phyloP scores from a whole-genome alignment of 2,797 vertebrate species.

The Rhinoraja longicauda region DNA sequence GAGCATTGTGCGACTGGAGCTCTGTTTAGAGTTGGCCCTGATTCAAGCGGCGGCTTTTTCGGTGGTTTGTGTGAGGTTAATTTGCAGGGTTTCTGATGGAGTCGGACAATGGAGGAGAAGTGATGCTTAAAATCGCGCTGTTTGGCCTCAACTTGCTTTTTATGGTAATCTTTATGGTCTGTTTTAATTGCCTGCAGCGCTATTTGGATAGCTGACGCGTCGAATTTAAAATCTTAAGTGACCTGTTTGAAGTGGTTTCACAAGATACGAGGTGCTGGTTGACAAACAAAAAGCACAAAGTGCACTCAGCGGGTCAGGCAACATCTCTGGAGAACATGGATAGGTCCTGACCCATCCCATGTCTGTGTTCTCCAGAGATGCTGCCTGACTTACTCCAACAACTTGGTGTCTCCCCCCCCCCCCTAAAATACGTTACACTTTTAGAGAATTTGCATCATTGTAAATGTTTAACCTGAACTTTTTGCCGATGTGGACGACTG shows the following conservation, averaged over 20 bases:
- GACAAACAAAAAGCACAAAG: no score
- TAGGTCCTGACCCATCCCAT: no score
- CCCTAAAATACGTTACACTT: no score
- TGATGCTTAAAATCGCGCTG: constrained; percentile 7
- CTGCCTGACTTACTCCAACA: no score
- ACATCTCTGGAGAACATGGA: no score
- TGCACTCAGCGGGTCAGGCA: no score
- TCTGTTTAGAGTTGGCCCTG: no score
- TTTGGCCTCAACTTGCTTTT: constrained; percentile 16
- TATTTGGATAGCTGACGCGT: background rate
- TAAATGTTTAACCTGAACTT: background rate
- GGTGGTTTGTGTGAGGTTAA: background rate
- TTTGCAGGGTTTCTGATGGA: background rate
- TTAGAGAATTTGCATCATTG: background rate
- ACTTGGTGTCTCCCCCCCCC: no score
- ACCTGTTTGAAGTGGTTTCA: background rate
- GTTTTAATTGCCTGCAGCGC: background rate
- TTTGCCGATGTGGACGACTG: background rate
- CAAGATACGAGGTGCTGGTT: no score
- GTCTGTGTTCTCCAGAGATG: no score
- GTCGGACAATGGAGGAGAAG: background rate
- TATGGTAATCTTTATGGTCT: background rate
- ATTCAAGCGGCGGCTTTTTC: background rate
- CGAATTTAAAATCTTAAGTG: background rate
- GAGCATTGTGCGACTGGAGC: background rate